These are phyloP conservation scores for Lysandra coridon DNA, from an alignment of 2,888 invertebrate genomes.

Conservation along the genomic window DNA sequence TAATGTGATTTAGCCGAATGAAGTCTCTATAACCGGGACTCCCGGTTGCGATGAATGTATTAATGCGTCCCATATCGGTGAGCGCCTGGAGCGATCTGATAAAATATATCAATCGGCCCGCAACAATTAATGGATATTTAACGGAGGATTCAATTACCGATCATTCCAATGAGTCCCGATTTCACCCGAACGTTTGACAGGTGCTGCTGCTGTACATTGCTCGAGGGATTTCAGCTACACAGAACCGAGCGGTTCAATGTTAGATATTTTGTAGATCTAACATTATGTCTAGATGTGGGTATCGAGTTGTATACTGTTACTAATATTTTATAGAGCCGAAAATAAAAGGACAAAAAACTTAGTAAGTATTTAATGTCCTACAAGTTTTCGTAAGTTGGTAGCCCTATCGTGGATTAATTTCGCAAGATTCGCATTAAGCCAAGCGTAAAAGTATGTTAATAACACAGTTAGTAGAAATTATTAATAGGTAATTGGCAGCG, in stretches of 20 bases:
- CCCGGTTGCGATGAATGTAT: slow-evolving; percentile 9
- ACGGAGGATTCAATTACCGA: slow-evolving; percentile 72
- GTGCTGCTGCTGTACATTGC: slow-evolving; percentile 56
- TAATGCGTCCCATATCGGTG: slow-evolving; percentile 25
- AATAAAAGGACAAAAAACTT: background rate
- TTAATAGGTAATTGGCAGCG: slow-evolving; percentile 28
- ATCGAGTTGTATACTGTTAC: background rate
- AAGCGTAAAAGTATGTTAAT: slow-evolving; percentile 66
- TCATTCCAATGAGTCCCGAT: slow-evolving; percentile 67
- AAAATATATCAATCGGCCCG: slow-evolving; percentile 59
- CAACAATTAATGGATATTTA: slow-evolving; percentile 74
- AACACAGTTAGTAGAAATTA: slow-evolving; percentile 46
- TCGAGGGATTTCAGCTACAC: slow-evolving; percentile 40
- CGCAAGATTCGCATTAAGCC: slow-evolving; percentile 59
- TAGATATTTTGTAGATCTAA: background rate
- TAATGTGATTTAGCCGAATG: slow-evolving; percentile 1
- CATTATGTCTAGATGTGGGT: background rate
- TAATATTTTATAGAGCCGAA: background rate
- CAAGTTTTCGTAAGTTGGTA: background rate
- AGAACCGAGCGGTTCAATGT: background rate
- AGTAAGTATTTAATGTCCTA: background rate
- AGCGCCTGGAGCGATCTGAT: slow-evolving; percentile 45
- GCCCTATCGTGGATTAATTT: slow-evolving; percentile 51
- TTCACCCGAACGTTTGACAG: slow-evolving; percentile 67
- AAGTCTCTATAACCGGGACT: background rate